Conservation (phyloP, 2,113 vertebrate genomes). For the Taurulus bubalis region DNA sequence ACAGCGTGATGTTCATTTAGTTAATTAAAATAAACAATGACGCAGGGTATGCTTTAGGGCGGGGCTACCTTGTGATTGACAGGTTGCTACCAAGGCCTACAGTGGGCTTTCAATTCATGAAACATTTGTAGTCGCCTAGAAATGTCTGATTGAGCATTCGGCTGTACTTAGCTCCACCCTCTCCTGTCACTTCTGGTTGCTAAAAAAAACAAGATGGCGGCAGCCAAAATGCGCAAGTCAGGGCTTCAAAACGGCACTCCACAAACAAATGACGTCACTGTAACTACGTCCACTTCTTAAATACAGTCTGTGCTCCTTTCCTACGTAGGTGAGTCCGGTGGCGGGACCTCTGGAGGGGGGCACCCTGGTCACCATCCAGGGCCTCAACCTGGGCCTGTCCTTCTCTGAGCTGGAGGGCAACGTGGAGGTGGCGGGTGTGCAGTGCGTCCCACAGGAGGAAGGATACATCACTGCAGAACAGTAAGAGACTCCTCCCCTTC, state of each 20-base stretch:
- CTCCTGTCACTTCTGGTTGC: neutral
- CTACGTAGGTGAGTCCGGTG: conserved; percentile 89
- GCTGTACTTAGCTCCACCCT: neutral
- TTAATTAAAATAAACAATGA: neutral
- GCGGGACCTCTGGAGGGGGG: conserved; percentile 94
- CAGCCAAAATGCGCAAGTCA: neutral
- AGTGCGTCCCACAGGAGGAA: conserved; percentile 87
- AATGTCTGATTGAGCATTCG: neutral
- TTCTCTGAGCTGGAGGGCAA: conserved; percentile 93
- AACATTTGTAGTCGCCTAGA: neutral
- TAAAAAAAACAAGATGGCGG: neutral
- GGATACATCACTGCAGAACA: conserved; percentile 95
- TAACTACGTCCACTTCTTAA: neutral
- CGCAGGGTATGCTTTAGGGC: neutral
- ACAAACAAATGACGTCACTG: neutral
- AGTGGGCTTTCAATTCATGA: neutral
- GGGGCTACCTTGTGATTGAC: neutral
- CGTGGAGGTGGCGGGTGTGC: conserved; percentile 93
- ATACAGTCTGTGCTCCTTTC: neutral
- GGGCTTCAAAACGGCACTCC: neutral
- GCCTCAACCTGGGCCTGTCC: conserved; percentile 93
- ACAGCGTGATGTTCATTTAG: neutral
- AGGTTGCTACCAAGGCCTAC: neutral
- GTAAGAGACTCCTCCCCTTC: conserved; percentile 81
- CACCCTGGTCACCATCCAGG: conserved; percentile 93